Conservation (phyloP, 2,797 vertebrate genomes). For the Peromyscus nudipes region DNA sequence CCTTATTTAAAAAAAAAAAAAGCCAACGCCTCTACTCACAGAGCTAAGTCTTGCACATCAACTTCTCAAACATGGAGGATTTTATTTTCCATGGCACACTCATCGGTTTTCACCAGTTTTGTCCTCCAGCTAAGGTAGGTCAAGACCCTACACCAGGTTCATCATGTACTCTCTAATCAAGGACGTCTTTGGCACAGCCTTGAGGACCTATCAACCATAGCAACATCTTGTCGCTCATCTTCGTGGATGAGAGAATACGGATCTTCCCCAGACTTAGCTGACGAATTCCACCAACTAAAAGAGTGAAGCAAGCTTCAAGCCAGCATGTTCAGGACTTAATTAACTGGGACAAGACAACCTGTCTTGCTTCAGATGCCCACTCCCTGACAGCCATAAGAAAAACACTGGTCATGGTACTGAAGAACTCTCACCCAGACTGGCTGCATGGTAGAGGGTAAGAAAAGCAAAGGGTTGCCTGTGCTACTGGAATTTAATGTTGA, state of each 20-base stretch:
- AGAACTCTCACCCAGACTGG: background rate
- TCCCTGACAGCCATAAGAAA: background rate
- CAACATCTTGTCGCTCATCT: background rate
- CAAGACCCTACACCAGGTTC: slow-evolving; percentile 92
- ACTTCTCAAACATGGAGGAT: slow-evolving; percentile 92
- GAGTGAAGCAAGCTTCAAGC: background rate
- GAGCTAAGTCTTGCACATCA: slow-evolving; percentile 87
- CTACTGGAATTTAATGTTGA: background rate
- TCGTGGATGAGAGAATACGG: background rate
- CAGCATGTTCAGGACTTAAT: background rate
- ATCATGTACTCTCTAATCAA: slow-evolving; percentile 93
- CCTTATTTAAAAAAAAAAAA: slow-evolving; percentile 63
- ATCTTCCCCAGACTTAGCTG: background rate
- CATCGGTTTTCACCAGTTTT: slow-evolving; percentile 94
- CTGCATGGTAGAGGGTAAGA: background rate
- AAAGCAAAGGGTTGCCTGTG: background rate
- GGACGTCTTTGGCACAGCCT: slow-evolving; percentile 93
- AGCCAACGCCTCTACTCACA: slow-evolving; percentile 87
- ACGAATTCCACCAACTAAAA: background rate
- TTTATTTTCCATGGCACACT: slow-evolving; percentile 91
- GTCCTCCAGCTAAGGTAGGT: slow-evolving; percentile 95
- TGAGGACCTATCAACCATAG: background rate
- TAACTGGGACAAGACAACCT: background rate
- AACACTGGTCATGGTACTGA: background rate
- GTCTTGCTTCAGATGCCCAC: background rate